Evolutionary conservation across 2,888 invertebrate species (phyloP).

Genomic region (Teleogryllus oceanicus): DNA sequence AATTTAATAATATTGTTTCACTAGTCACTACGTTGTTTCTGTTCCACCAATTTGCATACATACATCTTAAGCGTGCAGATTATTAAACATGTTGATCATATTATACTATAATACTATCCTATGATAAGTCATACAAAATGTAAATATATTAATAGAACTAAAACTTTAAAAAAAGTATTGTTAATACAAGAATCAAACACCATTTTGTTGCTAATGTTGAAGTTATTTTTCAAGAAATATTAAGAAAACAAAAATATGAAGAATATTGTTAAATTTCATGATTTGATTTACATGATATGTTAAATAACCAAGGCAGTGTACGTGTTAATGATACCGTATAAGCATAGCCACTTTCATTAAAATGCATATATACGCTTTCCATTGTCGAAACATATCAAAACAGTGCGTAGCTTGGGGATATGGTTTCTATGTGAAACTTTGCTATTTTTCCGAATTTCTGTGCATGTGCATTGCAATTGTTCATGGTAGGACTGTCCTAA

Average conservation of each 20-base stretch:
- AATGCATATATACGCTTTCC: slow-evolving; percentile 7
- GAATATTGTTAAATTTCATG: slow-evolving; percentile 1
- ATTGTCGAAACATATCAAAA: neutral
- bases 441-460: neutral
- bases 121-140: slow-evolving; percentile 1
- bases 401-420: slow-evolving; percentile 3
- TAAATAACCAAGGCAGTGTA: neutral
- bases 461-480: neutral
- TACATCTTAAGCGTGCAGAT: neutral
- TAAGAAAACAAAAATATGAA: slow-evolving; percentile 3
- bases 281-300: neutral
- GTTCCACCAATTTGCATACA: neutral
- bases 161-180: neutral
- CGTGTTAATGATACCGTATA: neutral
- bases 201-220: slow-evolving; percentile 10
- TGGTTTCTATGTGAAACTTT: neutral
- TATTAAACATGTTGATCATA: neutral
- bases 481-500: neutral
- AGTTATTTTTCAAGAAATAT: slow-evolving; percentile 18
- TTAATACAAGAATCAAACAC: neutral
- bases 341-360: neutral
- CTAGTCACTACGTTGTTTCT: neutral
- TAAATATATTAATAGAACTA: neutral
- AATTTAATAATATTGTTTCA: too few species aligned
- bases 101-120: neutral